A percentile compares a stretch with the other conserved stretches of the same genome.
These are phyloP conservation scores for Oenanthe oenanthe DNA, from an alignment of 2,113 vertebrate genomes.

Conservation along the genomic window DNA sequence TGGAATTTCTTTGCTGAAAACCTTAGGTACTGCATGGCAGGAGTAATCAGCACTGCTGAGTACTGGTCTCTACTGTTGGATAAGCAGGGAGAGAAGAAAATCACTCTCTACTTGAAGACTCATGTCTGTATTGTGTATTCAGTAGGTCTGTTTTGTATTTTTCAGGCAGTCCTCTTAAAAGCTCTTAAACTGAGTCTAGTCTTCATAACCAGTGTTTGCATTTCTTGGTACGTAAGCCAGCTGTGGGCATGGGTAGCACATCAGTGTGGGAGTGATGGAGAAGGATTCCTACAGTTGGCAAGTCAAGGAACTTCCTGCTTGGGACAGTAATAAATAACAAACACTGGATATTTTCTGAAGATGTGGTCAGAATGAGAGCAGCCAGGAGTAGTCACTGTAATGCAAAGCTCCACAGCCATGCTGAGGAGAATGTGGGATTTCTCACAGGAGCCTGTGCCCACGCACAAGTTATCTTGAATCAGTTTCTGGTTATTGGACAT, in stretches of 20 bases:
- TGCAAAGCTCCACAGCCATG: neutral
- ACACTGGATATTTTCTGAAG: neutral
- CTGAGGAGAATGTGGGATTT: neutral
- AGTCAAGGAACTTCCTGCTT: neutral
- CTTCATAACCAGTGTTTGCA: neutral
- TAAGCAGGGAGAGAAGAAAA: neutral
- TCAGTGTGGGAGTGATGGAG: neutral
- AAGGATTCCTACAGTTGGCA: neutral
- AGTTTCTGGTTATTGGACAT: neutral
- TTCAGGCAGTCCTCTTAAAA: neutral
- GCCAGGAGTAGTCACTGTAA: no score
- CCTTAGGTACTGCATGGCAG: neutral
- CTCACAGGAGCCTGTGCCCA: rapidly evolving
- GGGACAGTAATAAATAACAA: neutral
- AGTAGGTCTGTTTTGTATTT: neutral
- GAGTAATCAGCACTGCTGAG: neutral
- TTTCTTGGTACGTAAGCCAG: neutral
- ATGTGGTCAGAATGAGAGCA: rapidly evolving
- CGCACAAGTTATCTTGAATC: neutral
- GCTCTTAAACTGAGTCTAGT: neutral
- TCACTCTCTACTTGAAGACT: neutral
- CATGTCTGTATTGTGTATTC: neutral
- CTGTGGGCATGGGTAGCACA: rapidly evolving
- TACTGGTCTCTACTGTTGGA: neutral
- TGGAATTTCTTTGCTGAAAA: neutral